A percentile compares a stretch with the other conserved stretches of the same genome.
Evolutionary conservation across 2,888 invertebrate species (phyloP).

Genomic region (Danaus chrysippus): DNA sequence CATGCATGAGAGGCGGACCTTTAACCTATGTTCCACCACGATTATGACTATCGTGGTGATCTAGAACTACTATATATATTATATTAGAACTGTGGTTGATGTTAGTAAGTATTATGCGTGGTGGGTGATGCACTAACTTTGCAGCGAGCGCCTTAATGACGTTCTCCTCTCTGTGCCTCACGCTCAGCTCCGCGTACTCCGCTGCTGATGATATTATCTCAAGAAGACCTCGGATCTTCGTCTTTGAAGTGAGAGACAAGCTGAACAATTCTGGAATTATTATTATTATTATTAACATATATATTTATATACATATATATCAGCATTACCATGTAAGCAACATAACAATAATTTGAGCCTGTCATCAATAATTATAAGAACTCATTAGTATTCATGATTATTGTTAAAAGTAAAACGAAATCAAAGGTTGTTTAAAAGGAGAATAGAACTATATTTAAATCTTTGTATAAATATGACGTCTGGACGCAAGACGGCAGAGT

Average conservation of each 20-base stretch:
- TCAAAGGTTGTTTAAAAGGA: no score
- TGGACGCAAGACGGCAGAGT: no score
- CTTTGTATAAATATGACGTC: no score
- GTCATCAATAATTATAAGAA: no score
- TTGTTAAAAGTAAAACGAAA: no score
- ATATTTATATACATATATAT: no score
- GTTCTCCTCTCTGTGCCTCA: conserved; percentile 96
- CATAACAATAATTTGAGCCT: no score
- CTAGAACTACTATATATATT: neutral
- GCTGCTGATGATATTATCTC: conserved; percentile 99
- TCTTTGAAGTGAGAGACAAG: conserved; percentile 96
- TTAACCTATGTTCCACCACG: neutral
- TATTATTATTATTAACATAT: neutral
- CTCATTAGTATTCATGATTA: no score
- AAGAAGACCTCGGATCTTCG: conserved; percentile 96
- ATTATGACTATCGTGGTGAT: neutral
- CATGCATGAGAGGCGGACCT: no score
- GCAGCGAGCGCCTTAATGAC: conserved; percentile 84
- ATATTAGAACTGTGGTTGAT: neutral
- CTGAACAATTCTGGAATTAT: conserved; percentile 92
- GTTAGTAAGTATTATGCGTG: neutral
- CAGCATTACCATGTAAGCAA: no score
- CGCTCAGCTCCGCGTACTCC: conserved; percentile 96
- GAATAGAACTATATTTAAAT: no score
- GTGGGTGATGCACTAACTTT: conserved; percentile 79